These are phyloP conservation scores for Sclerurus mexicanus DNA, from an alignment of 2,113 vertebrate species.

Conservation along the genomic window DNA sequence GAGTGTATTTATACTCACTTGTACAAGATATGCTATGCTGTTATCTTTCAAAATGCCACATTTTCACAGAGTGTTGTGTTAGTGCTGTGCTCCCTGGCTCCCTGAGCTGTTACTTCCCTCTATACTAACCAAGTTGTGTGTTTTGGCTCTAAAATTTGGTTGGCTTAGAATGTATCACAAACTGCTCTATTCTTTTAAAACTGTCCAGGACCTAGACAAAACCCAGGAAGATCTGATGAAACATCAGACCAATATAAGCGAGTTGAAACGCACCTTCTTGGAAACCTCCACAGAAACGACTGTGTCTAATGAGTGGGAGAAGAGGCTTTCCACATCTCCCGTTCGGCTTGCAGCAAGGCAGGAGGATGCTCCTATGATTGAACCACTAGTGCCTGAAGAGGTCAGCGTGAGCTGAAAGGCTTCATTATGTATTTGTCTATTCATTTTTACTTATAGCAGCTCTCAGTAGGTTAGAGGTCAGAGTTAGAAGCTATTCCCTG, in stretches of 20 bases:
- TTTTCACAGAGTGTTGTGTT: conserved; percentile 77
- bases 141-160: conserved; percentile 15
- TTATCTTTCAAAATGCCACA: conserved; percentile 67
- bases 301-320: conserved; percentile 88
- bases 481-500: background rate
- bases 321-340: conserved; percentile 88
- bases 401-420: conserved; percentile 77
- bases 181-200: conserved; percentile 58
- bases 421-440: background rate
- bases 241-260: conserved; percentile 91
- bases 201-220: conserved; percentile 79
- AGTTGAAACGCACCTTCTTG: conserved; percentile 95
- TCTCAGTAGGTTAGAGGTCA: background rate
- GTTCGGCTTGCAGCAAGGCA: conserved; percentile 78
- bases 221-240: conserved; percentile 86
- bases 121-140: conserved; percentile 55
- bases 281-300: conserved; percentile 79
- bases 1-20: conserved; percentile 45
- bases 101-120: conserved; percentile 50
- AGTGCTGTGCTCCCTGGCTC: conserved; percentile 61
- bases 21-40: conserved; percentile 50
- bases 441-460: background rate
- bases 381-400: conserved; percentile 89
- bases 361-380: conserved; percentile 89
- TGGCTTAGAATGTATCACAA: background rate